Evolutionary conservation across 2,888 invertebrate genomes (phyloP).

Genomic region (Electrophaes corylata): DNA sequence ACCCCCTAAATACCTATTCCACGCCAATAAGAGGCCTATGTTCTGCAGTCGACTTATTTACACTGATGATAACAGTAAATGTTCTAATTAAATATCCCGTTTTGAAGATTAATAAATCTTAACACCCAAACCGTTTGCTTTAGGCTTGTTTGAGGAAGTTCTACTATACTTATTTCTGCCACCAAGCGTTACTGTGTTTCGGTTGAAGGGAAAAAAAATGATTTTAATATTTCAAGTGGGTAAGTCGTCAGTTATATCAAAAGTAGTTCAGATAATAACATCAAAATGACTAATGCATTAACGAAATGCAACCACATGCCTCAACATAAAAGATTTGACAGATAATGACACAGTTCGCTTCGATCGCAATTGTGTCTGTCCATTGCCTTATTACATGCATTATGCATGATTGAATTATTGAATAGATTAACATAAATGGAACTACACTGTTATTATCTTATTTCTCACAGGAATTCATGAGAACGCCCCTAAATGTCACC

Average conservation of each 20-base stretch:
- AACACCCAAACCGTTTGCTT: no score
- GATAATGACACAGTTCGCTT: conserved; percentile 25
- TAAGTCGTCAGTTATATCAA: background rate
- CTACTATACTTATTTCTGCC: no score
- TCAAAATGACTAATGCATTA: conserved; percentile 11
- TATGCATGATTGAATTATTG: conserved; percentile 39
- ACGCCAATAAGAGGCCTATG: no score
- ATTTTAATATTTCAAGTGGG: no score
- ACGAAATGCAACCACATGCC: conserved; percentile 19
- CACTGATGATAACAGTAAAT: no score
- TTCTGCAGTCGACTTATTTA: no score
- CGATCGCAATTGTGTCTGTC: conserved; percentile 24
- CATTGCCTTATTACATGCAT: conserved; percentile 36
- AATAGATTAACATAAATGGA: conserved; percentile 38
- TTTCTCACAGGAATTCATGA: conserved; percentile 36
- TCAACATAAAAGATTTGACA: conserved; percentile 25
- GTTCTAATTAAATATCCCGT: no score
- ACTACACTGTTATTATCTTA: conserved; percentile 36
- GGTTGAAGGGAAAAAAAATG: no score
- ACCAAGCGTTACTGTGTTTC: no score
- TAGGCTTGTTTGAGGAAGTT: no score
- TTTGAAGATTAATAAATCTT: no score
- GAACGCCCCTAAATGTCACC: conserved; percentile 38
- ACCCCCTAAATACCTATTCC: no score
- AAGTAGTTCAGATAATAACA: conserved; percentile 10